phyloP scores from a whole-genome alignment of 2,888 invertebrate species.

The Hedychridium roseum region DNA sequence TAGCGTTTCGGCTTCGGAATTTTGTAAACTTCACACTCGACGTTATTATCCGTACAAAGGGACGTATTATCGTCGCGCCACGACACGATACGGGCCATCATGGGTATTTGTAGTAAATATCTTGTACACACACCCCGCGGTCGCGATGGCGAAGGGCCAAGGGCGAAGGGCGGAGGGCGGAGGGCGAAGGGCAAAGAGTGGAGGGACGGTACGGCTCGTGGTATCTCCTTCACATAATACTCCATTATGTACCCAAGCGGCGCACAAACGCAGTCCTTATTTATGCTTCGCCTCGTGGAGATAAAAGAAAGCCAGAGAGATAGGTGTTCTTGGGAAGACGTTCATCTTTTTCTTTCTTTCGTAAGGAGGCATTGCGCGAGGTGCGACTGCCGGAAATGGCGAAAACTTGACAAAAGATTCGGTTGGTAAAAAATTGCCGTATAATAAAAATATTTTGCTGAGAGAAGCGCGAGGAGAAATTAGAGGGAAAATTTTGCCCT shows the following conservation, averaged over 20 bases:
- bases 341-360: slow-evolving; percentile 17
- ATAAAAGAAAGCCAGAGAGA: slow-evolving; percentile 48
- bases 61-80: slow-evolving; percentile 46
- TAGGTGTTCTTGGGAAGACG: slow-evolving; percentile 26
- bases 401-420: slow-evolving; percentile 16
- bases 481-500: no score
- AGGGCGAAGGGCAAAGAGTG: slow-evolving; percentile 7
- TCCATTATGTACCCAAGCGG: slow-evolving; percentile 54
- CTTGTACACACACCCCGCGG: slow-evolving; percentile 51
- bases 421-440: slow-evolving; percentile 4
- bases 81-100: slow-evolving; percentile 45
- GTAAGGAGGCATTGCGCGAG: slow-evolving; percentile 23
- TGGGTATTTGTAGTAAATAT: slow-evolving; percentile 57
- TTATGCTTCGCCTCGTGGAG: slow-evolving; percentile 50
- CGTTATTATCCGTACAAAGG: slow-evolving; percentile 39
- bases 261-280: slow-evolving; percentile 55
- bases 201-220: slow-evolving; percentile 31
- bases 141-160: slow-evolving; percentile 3
- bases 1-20: no score
- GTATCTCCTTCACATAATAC: slow-evolving; percentile 58
- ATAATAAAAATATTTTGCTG: slow-evolving; percentile 6
- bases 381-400: slow-evolving; percentile 24
- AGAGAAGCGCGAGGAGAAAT: slow-evolving; percentile 1
- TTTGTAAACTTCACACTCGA: slow-evolving; percentile 36
- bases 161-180: slow-evolving; percentile 19